Base-by-base conservation (phyloP, 23 tunicate genomes). In the Halocynthia roretzi region DNA sequence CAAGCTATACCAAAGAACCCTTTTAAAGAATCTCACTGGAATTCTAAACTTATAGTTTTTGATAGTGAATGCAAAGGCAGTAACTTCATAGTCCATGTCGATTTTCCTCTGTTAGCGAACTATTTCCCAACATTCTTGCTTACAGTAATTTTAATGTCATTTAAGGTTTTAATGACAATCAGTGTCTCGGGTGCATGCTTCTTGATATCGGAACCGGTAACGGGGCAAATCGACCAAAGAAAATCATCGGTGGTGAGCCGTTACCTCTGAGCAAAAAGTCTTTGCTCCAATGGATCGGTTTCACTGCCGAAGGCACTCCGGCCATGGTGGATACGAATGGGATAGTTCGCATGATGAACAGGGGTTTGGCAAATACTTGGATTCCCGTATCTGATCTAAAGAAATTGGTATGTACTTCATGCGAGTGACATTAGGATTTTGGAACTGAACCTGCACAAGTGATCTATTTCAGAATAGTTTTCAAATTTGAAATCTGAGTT, bases 231-330 rank as follows among this genome's bases (percentile, higher is more conserved):
- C 93, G 86, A 20, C 72, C 92, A 5, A 81, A 72, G 73, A 77
- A 77, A 10, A 63, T 88, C 21, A 75, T 87, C 52, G 80, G 78
- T 7, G 87, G 89, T n/a, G 78, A 72, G 7, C 74, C 76, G 7
- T 67, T 96, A 15, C 87, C 96, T 52, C 44, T 96, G 17, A 79
- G 86, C 52, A 67, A 75, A 14, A 80, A 65, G 8, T 77, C 96
- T n/a, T 81, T 87, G 7, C 85, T 96, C 8, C 22, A 67, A 8
- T 96, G 99, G 99, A 19, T 86, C 64, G 99, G 99, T 5, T 89
- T 96, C 61, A 80, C 96, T 10, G 86, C 91, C 31, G 96, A 96
- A 81, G 96, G 96, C n/a, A 89, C 99, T 7, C 96, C 96, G 5
- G 88, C 85, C 15, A 82, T 75, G 49, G 85, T 80, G 40, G 99